These are phyloP conservation scores for Xyliphius kryptos DNA, from an alignment of 2,113 vertebrate species.

Conservation along the genomic window DNA sequence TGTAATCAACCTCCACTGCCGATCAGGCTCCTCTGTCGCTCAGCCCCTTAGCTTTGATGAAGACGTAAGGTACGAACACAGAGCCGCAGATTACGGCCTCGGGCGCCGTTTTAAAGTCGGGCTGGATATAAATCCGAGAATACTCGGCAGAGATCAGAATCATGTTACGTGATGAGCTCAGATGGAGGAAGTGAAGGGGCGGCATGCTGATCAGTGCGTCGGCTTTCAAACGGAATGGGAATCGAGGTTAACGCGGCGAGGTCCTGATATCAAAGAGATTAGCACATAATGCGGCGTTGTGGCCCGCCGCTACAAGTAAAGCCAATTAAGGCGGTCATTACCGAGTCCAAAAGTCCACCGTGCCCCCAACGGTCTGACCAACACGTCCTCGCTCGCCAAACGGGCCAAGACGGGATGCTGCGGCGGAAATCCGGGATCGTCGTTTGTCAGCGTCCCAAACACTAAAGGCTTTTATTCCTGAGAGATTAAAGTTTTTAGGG, in stretches of 20 bases:
- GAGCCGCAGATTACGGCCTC: conserved; percentile 12
- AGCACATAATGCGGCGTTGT: background rate
- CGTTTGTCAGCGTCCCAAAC: too few relatives aligned
- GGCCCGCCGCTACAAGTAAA: background rate
- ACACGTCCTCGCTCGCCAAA: too few relatives aligned
- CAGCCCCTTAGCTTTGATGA: conserved; percentile 18
- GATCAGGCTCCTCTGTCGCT: conserved; percentile 1
- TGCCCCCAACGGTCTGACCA: too few relatives aligned
- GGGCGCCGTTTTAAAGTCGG: conserved; percentile 1
- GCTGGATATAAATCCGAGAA: conserved; percentile 22
- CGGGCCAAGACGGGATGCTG: too few relatives aligned
- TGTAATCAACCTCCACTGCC: conserved; percentile 28
- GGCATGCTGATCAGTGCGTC: conserved; percentile 6
- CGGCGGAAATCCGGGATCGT: too few relatives aligned
- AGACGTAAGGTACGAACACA: conserved; percentile 20
- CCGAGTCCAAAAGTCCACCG: too few relatives aligned
- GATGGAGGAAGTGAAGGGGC: background rate
- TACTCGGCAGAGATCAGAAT: conserved; percentile 3
- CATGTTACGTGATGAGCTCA: conserved; percentile 5
- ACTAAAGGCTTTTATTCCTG: too few relatives aligned
- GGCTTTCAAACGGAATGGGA: background rate
- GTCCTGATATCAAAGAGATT: background rate
- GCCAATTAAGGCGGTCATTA: too few relatives aligned
- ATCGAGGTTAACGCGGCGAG: background rate
- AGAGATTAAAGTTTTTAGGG: too few relatives aligned